Evolutionary conservation across 2,113 vertebrate species (phyloP), one percentile per base, ranked within the genome.

Genomic region (Thinocorus orbignyianus): DNA sequence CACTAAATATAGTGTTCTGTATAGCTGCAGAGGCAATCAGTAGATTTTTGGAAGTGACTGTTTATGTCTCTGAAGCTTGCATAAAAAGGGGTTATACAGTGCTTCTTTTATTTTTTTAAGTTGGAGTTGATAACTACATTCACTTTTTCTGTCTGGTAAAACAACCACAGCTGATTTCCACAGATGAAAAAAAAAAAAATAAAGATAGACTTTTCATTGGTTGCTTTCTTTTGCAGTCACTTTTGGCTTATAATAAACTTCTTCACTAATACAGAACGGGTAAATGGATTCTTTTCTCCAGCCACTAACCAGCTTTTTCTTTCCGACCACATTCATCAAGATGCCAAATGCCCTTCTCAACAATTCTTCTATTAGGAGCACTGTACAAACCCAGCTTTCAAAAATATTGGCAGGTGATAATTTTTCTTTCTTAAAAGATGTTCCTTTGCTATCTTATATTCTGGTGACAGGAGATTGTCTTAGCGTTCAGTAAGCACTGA

Each of bases 331-430:
- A 90, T 95, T 94, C n/a, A 90, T 95, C 93, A 87, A 87, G 70
- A 61, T 82, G 81, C 87, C 70, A 95, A 89, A 87, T 90, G 46
- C 49, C 80, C 37, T 92, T 95, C 71, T 85, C 70, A 91, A 54
- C 58, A 80, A 49, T 87, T 87, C 66, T 85, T 95, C 73, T 76
- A 37, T 91, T 91, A 91, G 49, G 49, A 48, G n/a, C 49, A 72
- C 31, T 69, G 37, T 90, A 72, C 52, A 69, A 69, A 72, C 73
- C 11, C 24, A 91, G 89, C 91, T 92, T 92, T 95, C 84, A 92
- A 87, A 95, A 95, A 85, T 94, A 96, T 54, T 91, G 81, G 17
- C 93, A 94, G 78, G 41, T 92, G 70, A 86, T 94, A 94, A 95
- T 94, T 95, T 94, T 95, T 85, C 84, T 93, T 41, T 69, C 49